Evolutionary conservation across 1,140 invertebrate species (phyloP), one percentile per base, ranked within the genome.

Genomic region (Ylistrum balloti): DNA sequence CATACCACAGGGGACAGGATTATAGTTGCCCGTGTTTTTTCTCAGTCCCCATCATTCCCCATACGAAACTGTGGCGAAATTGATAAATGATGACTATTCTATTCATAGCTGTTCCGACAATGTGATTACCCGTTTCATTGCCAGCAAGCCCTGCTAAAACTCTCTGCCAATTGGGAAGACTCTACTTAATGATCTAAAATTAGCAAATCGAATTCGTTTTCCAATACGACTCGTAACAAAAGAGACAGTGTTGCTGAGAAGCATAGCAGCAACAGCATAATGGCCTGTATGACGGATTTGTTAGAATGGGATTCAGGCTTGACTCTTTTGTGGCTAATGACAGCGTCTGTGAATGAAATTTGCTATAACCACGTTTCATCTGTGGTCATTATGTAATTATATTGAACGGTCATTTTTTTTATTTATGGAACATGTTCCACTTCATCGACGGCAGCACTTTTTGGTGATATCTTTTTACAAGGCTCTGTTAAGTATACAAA

Each of bases 101-200:
- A 74, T 74, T 74, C 56, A 74, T 74, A 74, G 56, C 56, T 74
- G 22, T 74, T 74, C 22, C 56, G 28, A 28, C 56, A 74, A 74
- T 74, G 56, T 74, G 56, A 74, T 74, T 74, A 74, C 56, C 56
- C 56, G 56, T 74, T 74, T 74, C 56, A 74, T 74, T 74, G 56
- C 56, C 56, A 28, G 56, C 9, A 74, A 74, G 56, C n/a, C n/a
- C 56, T 28, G 56, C 56, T 74, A 74, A 74, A 74, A 74, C 56
- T 74, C 56, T 74, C 22, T 74, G 56, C 56, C 56, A 74, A 74
- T 74, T 74, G 56, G 56, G 3, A 74, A 74, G 56, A n/a, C 5
- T 74, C 56, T 74, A 74, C 56, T 74, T 74, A 74, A 74, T 74
- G 56, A 74, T 74, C 56, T 74, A 74, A 74, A 74, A 74, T 74